Percentiles rank a stretch among this genome's conserved stretches.
Conservation (phyloP, 2,797 vertebrate species). For the Serranus cabrilla region DNA sequence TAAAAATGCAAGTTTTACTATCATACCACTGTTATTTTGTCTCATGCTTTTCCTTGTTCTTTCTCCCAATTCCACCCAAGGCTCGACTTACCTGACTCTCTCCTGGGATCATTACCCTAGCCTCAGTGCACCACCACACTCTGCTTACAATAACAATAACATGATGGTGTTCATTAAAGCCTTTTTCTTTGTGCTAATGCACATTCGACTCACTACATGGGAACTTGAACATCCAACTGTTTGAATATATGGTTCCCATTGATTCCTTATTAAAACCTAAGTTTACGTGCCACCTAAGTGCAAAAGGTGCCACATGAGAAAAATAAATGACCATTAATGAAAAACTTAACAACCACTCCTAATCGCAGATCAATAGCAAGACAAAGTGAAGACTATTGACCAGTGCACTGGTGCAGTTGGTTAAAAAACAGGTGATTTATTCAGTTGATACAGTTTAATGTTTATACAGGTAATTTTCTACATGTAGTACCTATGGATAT, state of each 20-base stretch:
- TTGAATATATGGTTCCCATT: constrained; percentile 43
- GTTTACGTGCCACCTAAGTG: too few species aligned
- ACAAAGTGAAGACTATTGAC: neutral
- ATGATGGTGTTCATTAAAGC: constrained; percentile 38
- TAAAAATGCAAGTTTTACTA: constrained; percentile 65
- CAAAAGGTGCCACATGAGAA: constrained; percentile 21
- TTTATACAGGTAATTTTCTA: too few species aligned
- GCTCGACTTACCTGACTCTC: neutral
- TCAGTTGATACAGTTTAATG: too few species aligned
- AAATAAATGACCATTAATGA: constrained; percentile 31
- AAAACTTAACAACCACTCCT: constrained; percentile 24
- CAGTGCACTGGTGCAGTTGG: neutral
- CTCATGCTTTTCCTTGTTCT: constrained; percentile 2
- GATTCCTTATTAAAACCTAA: constrained; percentile 36
- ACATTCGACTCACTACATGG: neutral
- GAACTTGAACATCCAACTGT: constrained; percentile 26
- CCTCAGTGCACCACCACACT: neutral
- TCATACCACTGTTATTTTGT: constrained; percentile 39
- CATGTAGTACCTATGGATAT: too few species aligned
- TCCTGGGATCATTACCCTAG: constrained; percentile 23
- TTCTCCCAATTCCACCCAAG: constrained; percentile 12
- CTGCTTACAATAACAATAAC: constrained; percentile 32
- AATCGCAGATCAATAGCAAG: constrained; percentile 48
- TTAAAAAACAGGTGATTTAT: neutral
- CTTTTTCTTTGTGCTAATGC: constrained; percentile 23